phyloP scores from a whole-genome alignment of 2,888 invertebrate genomes.

The Enoplolaimus lenunculus region DNA sequence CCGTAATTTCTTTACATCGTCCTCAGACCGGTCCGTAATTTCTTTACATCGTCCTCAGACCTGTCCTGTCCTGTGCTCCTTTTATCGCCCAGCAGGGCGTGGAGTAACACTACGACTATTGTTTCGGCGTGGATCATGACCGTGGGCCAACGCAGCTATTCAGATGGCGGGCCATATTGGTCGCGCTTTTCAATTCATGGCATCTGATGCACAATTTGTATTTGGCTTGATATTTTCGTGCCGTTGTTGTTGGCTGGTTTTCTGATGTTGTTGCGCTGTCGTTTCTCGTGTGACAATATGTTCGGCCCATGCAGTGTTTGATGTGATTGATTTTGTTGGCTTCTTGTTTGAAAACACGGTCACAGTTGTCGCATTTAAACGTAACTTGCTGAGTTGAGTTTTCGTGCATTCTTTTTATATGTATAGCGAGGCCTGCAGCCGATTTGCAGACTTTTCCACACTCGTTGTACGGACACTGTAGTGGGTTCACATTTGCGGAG shows the following conservation, averaged over 20 bases:
- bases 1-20: too few species aligned
- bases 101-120: too few species aligned
- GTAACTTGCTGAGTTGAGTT: background rate
- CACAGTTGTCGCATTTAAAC: constrained; percentile 2
- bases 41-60: too few species aligned
- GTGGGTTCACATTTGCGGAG: background rate
- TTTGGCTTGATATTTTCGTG: too few species aligned
- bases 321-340: background rate
- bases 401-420: background rate
- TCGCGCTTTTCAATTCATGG: background rate
- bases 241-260: too few species aligned
- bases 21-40: too few species aligned
- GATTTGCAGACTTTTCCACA: background rate
- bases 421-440: background rate
- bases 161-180: background rate
- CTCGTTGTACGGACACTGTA: background rate
- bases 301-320: background rate
- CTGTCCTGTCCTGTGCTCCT: too few species aligned
- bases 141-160: too few species aligned
- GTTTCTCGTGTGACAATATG: background rate
- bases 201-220: too few species aligned
- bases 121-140: too few species aligned
- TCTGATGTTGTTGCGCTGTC: too few species aligned
- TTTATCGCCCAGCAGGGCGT: too few species aligned
- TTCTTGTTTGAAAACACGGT: background rate